Evolutionary conservation across 2,888 invertebrate genomes (phyloP), one percentile per base, ranked within the genome.

Genomic region (Lasioglossum figueresi): DNA sequence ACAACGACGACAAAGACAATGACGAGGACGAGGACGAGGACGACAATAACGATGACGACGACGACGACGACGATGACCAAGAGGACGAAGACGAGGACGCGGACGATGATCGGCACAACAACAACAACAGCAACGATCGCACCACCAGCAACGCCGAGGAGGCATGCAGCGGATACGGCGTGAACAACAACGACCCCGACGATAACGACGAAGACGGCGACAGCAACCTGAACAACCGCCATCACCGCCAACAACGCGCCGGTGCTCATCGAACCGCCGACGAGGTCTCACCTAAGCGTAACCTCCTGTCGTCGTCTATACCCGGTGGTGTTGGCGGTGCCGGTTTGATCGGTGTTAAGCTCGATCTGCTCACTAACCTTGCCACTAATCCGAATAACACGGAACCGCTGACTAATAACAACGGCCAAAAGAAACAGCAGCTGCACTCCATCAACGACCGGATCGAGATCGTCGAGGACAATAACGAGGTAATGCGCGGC

Each of bases 61-160:
- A 95, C 73, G 96, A 96, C 87, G 96, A 97, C 92, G 96, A 95
- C 84, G 87, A 89, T 84, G 89, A 95, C 75, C 92, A 95, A 73
- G 96, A 96, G 87, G 96, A 97, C 92, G 96, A 95, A 83, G 87
- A 89, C 85, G 89, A 95, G 75, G 92, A 95, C 92, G 95, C 96
- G 84, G 94, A 95, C 70, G 95, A 71, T 92, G 89, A 91, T 85
- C 95, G 96, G 79, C 96, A 84, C 92, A 88, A 89, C 75, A 93
- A 95, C 92, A 59, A 59, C 31, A 16, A n/a, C n/a, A n/a, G 63
- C 63, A 63, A 63, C 31, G 16, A 31, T 31, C 19, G 63, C 63
- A 63, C 8, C 63, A 95, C 96, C 84, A 93, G 95, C 68, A 95
- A 66, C 92, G 89, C 90, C 86, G 95, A 96, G 80, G 96, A 84